Evolutionary conservation across 2,888 invertebrate species (phyloP), one percentile per base, ranked within the genome.

Genomic region (Romanomermis culicivorax): DNA sequence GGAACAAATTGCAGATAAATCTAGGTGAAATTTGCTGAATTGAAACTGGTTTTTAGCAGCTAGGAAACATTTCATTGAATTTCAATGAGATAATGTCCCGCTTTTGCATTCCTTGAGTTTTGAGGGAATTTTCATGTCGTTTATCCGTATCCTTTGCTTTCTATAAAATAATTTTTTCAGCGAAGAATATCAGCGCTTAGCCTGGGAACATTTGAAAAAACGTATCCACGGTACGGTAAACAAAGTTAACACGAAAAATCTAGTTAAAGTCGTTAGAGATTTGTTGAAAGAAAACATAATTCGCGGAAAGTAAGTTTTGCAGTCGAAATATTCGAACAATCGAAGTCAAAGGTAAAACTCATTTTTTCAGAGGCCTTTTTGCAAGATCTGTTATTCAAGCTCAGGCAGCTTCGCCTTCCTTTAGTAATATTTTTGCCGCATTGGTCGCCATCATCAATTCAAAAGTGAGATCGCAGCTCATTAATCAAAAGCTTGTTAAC

Each of bases 171-270:
- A n/a, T 53, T 58, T 53, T 60, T 63, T 56, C n/a, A 86, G 88
- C 58, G 79, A 81, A 26, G 85, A 86, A 1, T 97, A 86, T 72
- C 97, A 99, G 70, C 76, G 95, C 61, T 80, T 97, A 51, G 85
- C 95, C 1, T 99, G 97, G 97, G 95, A 99, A 74, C 89, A 91
- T 0, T 72, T 99, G 25, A 97, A 97, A 69, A 99, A 97, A 70
- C 91, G 89, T 7, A 85, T 99, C 60, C 91, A 95, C 66, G 97
- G 97, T 62, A 82, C 84, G 61, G 88, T 97, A 56, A 99, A 99
- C 73, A 97, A 95, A 75, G 83, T 95, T 1, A 97, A 95, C 69
- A 84, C 84, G 0, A 71, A 86, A 17, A 97, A 97, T 69, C 85
- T 97, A 59, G 67, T 67, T 1, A 80, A 85, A 53, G 88, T 97